Conservation (phyloP, 2,888 invertebrate genomes). For the Luffia ferchaultella region DNA sequence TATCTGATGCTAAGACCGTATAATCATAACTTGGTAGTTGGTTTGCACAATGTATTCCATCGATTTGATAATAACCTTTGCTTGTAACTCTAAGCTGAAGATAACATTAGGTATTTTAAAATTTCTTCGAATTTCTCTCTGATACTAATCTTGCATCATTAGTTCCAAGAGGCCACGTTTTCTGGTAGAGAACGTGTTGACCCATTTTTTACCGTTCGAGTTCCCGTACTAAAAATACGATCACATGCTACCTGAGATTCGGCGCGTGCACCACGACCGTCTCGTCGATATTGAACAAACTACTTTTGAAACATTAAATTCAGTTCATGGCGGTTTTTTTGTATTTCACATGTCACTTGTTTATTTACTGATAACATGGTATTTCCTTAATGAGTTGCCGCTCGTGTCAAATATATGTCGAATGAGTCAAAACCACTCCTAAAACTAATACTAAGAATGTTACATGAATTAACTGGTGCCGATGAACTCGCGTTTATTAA, state of each 20-base stretch:
- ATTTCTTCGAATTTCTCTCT: too few relatives aligned
- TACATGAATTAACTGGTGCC: conserved; percentile 41
- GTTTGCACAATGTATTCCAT: too few relatives aligned
- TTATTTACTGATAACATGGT: too few relatives aligned
- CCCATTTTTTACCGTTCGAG: conserved; percentile 34
- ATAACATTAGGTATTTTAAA: too few relatives aligned
- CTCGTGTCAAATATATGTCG: background rate
- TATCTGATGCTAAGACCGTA: too few relatives aligned
- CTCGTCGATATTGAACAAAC: background rate
- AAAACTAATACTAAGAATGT: background rate
- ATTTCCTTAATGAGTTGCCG: background rate
- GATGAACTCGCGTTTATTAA: conserved; percentile 51
- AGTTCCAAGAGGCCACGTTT: conserved; percentile 43
- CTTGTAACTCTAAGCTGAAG: too few relatives aligned
- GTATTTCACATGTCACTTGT: too few relatives aligned
- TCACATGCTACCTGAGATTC: background rate
- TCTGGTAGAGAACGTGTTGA: conserved; percentile 54
- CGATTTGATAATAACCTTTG: too few relatives aligned
- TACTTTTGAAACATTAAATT: background rate
- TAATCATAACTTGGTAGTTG: too few relatives aligned
- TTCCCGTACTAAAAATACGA: conserved; percentile 24
- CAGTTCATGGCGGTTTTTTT: too few relatives aligned
- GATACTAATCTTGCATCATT: conserved; percentile 34
- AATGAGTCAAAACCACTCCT: background rate
- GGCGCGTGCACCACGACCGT: background rate